Evolutionary conservation across 1,140 invertebrate genomes (phyloP).

Genomic region (Scaptomyza montana): DNA sequence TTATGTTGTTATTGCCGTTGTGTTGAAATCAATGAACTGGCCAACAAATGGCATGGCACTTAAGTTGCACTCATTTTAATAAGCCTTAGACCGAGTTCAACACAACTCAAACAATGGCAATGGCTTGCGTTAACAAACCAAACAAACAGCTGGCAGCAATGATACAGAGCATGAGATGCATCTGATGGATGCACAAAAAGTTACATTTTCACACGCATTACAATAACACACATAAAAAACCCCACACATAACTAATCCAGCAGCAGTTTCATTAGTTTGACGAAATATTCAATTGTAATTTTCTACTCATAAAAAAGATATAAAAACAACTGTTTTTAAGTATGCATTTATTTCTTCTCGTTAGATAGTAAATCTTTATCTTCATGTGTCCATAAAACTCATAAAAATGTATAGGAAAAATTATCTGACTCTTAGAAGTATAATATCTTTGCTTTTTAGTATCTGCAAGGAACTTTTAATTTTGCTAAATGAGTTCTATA

Average conservation of each 20-base stretch:
- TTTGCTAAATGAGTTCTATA: no score
- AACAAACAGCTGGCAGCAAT: constrained; percentile 12
- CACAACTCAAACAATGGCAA: constrained; percentile 54
- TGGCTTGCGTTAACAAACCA: constrained; percentile 55
- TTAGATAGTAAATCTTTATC: no score
- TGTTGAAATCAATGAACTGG: constrained; percentile 66
- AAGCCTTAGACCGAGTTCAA: constrained; percentile 48
- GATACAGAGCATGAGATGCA: constrained; percentile 30
- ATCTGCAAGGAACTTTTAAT: no score
- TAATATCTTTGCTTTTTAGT: no score
- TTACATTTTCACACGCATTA: constrained; percentile 68
- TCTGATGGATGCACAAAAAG: constrained; percentile 50
- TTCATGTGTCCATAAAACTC: no score
- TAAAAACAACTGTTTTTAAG: neutral
- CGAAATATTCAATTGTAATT: constrained; percentile 30
- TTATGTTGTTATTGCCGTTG: constrained; percentile 13
- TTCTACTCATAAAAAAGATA: constrained; percentile 1
- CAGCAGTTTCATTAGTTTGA: constrained; percentile 25
- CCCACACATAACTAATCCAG: constrained; percentile 38
- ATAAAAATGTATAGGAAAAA: no score
- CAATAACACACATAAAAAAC: constrained; percentile 37
- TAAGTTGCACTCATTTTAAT: constrained; percentile 32
- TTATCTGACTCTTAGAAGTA: no score
- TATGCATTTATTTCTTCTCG: no score
- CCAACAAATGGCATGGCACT: constrained; percentile 12